Evolutionary conservation across 2,113 vertebrate genomes (phyloP).

Genomic region (Hemicordylus capensis): DNA sequence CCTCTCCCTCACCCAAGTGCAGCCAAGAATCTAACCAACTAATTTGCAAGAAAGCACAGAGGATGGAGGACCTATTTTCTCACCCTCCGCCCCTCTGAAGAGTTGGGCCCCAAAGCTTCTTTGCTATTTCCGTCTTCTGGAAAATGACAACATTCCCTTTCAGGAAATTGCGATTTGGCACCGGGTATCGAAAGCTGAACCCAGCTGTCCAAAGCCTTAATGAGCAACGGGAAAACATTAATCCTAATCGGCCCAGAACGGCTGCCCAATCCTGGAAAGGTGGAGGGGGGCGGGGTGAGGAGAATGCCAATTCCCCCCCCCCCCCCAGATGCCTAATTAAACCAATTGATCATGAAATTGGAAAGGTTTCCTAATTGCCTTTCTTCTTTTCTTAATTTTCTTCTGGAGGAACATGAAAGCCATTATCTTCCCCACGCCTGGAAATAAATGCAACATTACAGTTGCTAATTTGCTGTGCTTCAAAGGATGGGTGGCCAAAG

Average conservation of each 20-base stretch:
- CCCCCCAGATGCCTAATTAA: slow-evolving; percentile 34
- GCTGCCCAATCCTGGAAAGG: background rate
- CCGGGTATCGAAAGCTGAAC: background rate
- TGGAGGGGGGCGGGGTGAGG: background rate
- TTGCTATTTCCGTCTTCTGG: background rate
- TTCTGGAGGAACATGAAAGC: background rate
- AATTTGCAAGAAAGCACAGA: background rate
- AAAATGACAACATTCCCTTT: slow-evolving; percentile 43
- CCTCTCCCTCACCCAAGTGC: too few species aligned
- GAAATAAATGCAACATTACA: background rate
- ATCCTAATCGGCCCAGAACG: slow-evolving; percentile 20
- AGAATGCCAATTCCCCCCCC: too few species aligned
- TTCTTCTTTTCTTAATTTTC: slow-evolving; percentile 3
- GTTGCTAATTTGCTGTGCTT: background rate
- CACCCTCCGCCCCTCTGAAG: background rate
- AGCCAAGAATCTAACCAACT: too few species aligned
- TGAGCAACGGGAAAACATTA: background rate
- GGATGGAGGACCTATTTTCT: too few species aligned
- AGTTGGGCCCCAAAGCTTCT: background rate
- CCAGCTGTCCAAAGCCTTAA: slow-evolving; percentile 46
- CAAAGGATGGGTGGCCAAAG: background rate
- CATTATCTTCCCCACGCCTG: background rate
- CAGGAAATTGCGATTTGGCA: slow-evolving; percentile 30
- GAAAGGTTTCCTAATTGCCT: slow-evolving; percentile 23
- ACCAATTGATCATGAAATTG: background rate